These are phyloP conservation scores for Ceratothoa steindachneri DNA, from an alignment of 2,888 invertebrate genomes.

Conservation along the genomic window DNA sequence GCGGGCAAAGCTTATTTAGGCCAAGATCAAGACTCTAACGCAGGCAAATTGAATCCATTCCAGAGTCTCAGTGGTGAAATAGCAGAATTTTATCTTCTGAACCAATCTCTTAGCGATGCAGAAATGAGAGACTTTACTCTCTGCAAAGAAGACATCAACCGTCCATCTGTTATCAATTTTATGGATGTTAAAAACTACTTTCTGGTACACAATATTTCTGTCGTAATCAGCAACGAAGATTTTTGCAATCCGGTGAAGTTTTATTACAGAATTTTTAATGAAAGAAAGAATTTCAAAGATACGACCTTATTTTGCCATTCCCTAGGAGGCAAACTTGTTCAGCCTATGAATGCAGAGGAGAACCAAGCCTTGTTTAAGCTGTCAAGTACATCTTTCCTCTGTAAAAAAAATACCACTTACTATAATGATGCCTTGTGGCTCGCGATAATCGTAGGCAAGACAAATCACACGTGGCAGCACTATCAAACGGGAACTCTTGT, in stretches of 20 bases:
- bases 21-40: slow-evolving; percentile 16
- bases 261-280: slow-evolving; percentile 13
- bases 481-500: background rate
- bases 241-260: background rate
- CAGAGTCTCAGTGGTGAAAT: slow-evolving; percentile 8
- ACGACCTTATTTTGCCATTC: slow-evolving; percentile 13
- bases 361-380: slow-evolving; percentile 5
- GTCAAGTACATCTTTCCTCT: background rate
- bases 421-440: background rate
- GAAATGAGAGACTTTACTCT: background rate
- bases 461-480: background rate
- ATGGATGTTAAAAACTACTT: slow-evolving; percentile 4
- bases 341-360: background rate
- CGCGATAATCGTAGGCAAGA: background rate
- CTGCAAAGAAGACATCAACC: background rate
- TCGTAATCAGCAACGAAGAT: background rate
- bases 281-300: slow-evolving; percentile 7
- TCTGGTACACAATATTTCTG: background rate
- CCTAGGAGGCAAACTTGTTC: slow-evolving; percentile 2
- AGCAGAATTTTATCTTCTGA: slow-evolving; percentile 1
- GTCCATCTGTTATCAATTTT: background rate
- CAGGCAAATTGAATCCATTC: slow-evolving; percentile 9
- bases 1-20: slow-evolving; percentile 12
- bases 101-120: background rate
- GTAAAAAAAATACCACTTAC: background rate